These are phyloP conservation scores for Myotis brandtii DNA, from an alignment of 2,113 vertebrate species.

Conservation along the genomic window DNA sequence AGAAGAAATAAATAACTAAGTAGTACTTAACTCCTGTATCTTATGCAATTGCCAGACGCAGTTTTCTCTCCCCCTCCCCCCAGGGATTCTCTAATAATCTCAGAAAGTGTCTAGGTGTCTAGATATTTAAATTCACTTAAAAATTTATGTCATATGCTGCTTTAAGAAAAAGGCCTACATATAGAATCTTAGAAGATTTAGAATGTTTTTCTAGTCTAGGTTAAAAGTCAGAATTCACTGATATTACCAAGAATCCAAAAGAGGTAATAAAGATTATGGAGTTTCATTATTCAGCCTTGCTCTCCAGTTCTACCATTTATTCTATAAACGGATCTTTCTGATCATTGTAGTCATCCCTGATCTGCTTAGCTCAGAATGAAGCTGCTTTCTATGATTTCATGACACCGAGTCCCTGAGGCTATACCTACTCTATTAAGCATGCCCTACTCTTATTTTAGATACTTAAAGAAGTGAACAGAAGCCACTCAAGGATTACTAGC, in stretches of 20 bases:
- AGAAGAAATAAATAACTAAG: constrained; percentile 10
- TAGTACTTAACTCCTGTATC: background rate
- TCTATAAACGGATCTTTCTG: background rate
- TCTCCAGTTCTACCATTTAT: background rate
- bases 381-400: background rate
- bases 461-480: background rate
- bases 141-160: background rate
- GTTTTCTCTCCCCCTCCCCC: background rate
- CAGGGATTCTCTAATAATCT: background rate
- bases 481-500: background rate
- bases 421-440: background rate
- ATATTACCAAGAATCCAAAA: background rate
- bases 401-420: background rate
- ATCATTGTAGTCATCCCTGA: background rate
- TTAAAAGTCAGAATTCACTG: background rate
- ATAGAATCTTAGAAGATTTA: background rate
- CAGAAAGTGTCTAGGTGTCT: background rate
- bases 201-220: background rate
- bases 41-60: background rate
- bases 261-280: background rate
- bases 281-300: background rate
- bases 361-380: background rate
- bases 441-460: background rate
- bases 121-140: constrained; percentile 12
- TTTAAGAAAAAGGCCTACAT: background rate